Evolutionary conservation across 2,888 invertebrate genomes (phyloP).

Genomic region (Dysmachus trigonus): DNA sequence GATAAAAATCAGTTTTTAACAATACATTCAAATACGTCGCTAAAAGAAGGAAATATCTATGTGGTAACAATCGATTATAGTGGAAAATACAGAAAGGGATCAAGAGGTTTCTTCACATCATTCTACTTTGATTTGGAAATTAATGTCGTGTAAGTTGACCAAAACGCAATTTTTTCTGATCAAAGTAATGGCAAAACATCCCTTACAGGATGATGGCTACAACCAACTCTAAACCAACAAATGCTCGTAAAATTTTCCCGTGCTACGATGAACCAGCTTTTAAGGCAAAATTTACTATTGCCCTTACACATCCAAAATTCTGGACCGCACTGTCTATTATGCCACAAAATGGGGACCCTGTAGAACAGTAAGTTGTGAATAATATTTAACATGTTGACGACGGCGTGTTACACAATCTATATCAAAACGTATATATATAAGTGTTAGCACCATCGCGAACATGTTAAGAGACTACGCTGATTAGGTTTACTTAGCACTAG

Average conservation of each 20-base stretch:
- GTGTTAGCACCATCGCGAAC: too few species aligned
- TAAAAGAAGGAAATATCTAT: not conserved
- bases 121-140: slow-evolving; percentile 59
- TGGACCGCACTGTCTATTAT: not conserved
- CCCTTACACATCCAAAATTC: not conserved
- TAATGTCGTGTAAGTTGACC: slow-evolving; percentile 59
- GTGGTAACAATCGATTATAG: not conserved
- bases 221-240: not conserved
- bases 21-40: not conserved
- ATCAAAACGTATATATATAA: too few species aligned
- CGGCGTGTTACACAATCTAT: too few species aligned
- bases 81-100: not conserved
- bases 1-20: not conserved
- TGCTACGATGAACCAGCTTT: not conserved
- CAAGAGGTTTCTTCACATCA: not conserved
- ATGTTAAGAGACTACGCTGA: too few species aligned
- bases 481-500: too few species aligned
- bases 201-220: not conserved
- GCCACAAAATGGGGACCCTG: not conserved
- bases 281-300: not conserved
- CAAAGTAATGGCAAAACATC: too few species aligned
- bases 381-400: too few species aligned
- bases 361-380: not conserved
- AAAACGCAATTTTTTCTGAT: too few species aligned
- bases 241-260: not conserved